Evolutionary conservation across 2,797 vertebrate genomes (phyloP), one percentile per base, ranked within the genome.

Genomic region (Peromyscus eremicus): DNA sequence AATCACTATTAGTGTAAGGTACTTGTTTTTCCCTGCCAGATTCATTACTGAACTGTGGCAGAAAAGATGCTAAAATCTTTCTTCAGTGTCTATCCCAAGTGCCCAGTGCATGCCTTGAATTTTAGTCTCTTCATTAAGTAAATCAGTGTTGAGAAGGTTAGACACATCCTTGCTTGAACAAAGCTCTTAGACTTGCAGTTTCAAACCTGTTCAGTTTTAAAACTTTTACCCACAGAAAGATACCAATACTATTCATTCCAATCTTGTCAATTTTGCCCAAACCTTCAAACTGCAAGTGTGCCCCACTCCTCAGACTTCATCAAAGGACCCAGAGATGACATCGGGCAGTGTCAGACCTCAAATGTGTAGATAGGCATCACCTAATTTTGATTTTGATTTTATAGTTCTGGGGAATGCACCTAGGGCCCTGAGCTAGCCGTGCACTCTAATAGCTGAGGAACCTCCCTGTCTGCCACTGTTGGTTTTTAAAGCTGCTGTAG

Each of bases 261-360:
- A 98, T 99, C 98, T 99, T 99, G 99, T 99, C 99, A 98, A 99
- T 99, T 98, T 99, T 99, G 99, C 99, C 97, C 99, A 99, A 98
- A 98, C 99, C 98, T 99, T 99, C 98, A 99, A 98, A 99, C 99
- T 29, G 99, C 98, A 14, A 99, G 99, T 99, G 90, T 98, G 99
- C 27, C 98, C 27, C 98, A 98, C 99, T 99, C 99, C 94, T 99
- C 99, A 52, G 93, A 97, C 99, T 99, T 91, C 34, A 37, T 16
- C 32, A n/a, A 17, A 81, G 46, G 49, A 62, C 43, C 34, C 34
- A 17, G 46, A 70, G 66, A 37, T 52, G 34, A 40, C 34, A 17
- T 81, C 66, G 43, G 64, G n/a, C 46, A 9, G 64, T 40, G 46
- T 40, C 34, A 68, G 77, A 99, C 99, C 99, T 97, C 97, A 99